These are phyloP conservation scores for Trissolcus basalis DNA, from an alignment of 1,140 invertebrate species.

Conservation along the genomic window DNA sequence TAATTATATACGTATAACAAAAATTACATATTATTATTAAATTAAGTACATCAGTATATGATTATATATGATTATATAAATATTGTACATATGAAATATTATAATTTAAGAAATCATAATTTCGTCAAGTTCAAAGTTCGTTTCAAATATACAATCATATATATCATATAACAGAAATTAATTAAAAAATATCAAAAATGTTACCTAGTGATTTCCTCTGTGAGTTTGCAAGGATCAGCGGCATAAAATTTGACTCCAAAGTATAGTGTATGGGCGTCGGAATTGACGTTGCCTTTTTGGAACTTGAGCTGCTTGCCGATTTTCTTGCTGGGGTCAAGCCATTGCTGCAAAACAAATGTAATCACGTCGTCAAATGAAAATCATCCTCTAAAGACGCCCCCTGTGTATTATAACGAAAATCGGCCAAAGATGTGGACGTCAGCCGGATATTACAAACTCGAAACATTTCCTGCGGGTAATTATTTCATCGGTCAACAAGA, in stretches of 20 bases:
- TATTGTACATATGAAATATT: too few relatives aligned
- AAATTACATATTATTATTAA: too few relatives aligned
- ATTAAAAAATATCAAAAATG: conserved; percentile 11
- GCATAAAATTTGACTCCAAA: conserved; percentile 99
- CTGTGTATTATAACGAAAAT: conserved; percentile 31
- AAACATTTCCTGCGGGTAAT: conserved; percentile 69
- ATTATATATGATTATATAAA: too few relatives aligned
- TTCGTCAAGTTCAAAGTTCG: too few relatives aligned
- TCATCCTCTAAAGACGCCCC: conserved; percentile 36
- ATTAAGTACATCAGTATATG: too few relatives aligned
- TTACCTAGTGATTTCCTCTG: conserved; percentile 96
- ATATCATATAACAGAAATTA: too few relatives aligned
- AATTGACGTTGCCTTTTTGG: conserved; percentile 77
- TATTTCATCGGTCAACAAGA: conserved; percentile 61
- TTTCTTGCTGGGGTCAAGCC: conserved; percentile 91
- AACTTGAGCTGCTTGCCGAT: conserved; percentile 87
- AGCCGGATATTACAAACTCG: conserved; percentile 69
- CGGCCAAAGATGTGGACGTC: conserved; percentile 42
- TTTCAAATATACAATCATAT: not conserved
- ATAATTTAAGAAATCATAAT: too few relatives aligned
- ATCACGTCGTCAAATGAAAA: conserved; percentile 49
- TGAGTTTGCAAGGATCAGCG: conserved; percentile 95
- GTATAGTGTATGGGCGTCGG: conserved; percentile 92
- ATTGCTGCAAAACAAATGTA: conserved; percentile 82
- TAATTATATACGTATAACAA: too few relatives aligned